Evolutionary conservation across 2,797 vertebrate genomes (phyloP).

Genomic region (Tamandua tetradactyla): DNA sequence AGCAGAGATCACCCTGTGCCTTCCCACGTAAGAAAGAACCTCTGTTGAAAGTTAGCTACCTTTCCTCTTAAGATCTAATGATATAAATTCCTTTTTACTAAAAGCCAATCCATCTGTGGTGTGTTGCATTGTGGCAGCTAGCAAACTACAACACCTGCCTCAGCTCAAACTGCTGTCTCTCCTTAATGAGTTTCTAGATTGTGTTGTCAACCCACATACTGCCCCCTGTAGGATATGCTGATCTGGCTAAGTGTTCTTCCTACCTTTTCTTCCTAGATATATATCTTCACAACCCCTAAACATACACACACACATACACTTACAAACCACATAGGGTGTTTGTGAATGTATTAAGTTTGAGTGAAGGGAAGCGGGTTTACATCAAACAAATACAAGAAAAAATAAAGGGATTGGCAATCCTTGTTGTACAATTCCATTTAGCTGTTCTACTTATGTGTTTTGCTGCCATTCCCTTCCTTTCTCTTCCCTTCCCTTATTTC

Average conservation of each 20-base stretch:
- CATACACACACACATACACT: no score
- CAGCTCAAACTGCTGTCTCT: background rate
- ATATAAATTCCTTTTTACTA: no score
- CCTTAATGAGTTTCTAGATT: background rate
- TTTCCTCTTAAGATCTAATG: no score
- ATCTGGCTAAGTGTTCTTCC: background rate
- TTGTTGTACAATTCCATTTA: background rate
- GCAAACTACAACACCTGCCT: no score
- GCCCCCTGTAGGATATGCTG: background rate
- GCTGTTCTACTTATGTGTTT: background rate
- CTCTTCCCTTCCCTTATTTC: accelerated
- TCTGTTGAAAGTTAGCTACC: no score
- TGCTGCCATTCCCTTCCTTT: background rate
- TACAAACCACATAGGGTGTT: background rate
- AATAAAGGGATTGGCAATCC: no score
- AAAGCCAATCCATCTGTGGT: no score
- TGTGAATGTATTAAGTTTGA: background rate
- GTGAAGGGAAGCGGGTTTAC: background rate
- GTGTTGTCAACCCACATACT: background rate
- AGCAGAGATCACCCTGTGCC: no score
- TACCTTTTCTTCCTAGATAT: background rate
- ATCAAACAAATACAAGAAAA: background rate
- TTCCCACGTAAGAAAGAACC: no score
- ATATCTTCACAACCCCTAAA: background rate
- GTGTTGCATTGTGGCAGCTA: no score